These are phyloP conservation scores for Balaeniceps rex DNA, from an alignment of 2,113 vertebrate species.

Conservation along the genomic window DNA sequence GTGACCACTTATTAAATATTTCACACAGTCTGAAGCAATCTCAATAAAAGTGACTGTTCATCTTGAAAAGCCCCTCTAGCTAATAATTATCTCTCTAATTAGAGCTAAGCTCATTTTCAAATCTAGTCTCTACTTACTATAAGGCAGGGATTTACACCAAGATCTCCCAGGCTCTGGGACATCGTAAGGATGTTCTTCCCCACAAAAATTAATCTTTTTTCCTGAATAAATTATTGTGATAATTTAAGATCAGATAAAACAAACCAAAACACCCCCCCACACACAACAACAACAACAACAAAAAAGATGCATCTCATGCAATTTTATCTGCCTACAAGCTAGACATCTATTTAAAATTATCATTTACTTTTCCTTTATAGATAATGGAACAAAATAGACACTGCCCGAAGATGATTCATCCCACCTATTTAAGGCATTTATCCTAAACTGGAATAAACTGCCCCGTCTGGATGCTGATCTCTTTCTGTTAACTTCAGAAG, in stretches of 20 bases:
- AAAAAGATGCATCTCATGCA: background rate
- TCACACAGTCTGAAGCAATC: background rate
- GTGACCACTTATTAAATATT: background rate
- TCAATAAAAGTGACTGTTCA: background rate
- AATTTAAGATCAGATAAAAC: background rate
- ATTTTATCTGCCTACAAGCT: background rate
- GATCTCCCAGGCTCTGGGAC: background rate
- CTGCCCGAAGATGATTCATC: background rate
- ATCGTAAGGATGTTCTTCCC: background rate
- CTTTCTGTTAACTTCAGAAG: background rate
- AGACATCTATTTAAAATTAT: background rate
- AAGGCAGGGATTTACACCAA: background rate
- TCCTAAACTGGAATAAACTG: background rate
- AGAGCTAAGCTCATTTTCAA: background rate
- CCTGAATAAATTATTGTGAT: background rate
- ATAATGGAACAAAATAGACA: background rate
- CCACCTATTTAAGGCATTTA: background rate
- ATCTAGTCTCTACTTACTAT: background rate
- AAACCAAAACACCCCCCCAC: background rate
- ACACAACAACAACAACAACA: background rate
- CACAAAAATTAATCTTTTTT: too few relatives aligned
- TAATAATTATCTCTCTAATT: background rate
- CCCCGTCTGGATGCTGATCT: background rate
- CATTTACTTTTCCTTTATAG: background rate
- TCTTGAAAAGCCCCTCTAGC: background rate